These are phyloP conservation scores for Anabas testudineus DNA, from an alignment of 2,797 vertebrate species.

Conservation along the genomic window DNA sequence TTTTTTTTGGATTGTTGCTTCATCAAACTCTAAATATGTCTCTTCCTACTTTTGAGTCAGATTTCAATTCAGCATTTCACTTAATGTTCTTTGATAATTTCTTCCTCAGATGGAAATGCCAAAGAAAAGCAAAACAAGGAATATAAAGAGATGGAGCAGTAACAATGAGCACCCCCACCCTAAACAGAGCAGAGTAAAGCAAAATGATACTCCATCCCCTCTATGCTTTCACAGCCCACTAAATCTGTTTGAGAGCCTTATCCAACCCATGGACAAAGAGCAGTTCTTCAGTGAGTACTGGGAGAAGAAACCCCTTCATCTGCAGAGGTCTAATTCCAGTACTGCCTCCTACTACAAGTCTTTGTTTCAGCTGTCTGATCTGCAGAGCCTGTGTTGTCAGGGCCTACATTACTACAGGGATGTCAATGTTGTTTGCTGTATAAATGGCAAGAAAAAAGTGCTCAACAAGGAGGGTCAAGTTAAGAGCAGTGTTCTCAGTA, in stretches of 20 bases:
- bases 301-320: slow-evolving; percentile 91
- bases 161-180: slow-evolving; percentile 4
- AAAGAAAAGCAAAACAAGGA: slow-evolving; percentile 77
- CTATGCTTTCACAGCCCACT: slow-evolving; percentile 84
- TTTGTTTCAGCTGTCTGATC: slow-evolving; percentile 88
- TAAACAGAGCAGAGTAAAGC: slow-evolving; percentile 53
- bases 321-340: slow-evolving; percentile 82
- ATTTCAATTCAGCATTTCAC: background rate
- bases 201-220: background rate
- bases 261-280: slow-evolving; percentile 84
- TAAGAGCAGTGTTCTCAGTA: slow-evolving; percentile 85
- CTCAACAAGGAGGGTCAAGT: slow-evolving; percentile 88
- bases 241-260: slow-evolving; percentile 88
- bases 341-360: slow-evolving; percentile 83
- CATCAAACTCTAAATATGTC: too few species aligned
- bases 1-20: too few species aligned
- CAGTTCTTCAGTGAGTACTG: slow-evolving; percentile 90
- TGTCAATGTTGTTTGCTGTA: slow-evolving; percentile 88
- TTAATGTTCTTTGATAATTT: background rate
- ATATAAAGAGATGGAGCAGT: slow-evolving; percentile 40
- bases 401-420: slow-evolving; percentile 87
- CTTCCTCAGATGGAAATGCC: slow-evolving; percentile 80
- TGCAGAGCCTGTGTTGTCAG: slow-evolving; percentile 83
- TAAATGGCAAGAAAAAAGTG: slow-evolving; percentile 87
- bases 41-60: background rate